Conservation (phyloP, 1,140 invertebrate genomes). For the Sarcophaga bullata region DNA sequence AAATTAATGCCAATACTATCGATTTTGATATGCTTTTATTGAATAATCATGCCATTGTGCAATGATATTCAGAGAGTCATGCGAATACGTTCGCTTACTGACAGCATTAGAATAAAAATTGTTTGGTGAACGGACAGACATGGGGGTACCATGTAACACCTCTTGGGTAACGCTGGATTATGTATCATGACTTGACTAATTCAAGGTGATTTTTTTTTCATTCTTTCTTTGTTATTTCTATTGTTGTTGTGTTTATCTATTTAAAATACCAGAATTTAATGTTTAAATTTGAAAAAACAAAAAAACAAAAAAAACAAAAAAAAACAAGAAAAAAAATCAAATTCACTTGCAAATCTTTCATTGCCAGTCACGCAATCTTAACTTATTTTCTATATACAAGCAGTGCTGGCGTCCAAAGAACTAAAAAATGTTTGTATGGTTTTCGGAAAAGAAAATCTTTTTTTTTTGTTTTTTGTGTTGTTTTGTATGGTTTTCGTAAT, state of each 20-base stretch:
- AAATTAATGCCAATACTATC: too few relatives aligned
- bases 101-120: constrained; percentile 3
- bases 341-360: constrained; percentile 16
- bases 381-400: background rate
- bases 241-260: background rate
- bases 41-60: background rate
- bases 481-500: background rate
- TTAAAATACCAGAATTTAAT: constrained; percentile 22
- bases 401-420: too few relatives aligned
- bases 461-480: too few relatives aligned
- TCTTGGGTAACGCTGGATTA: constrained; percentile 17
- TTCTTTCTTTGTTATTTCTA: background rate
- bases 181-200: constrained; percentile 23
- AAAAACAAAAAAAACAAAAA: too few relatives aligned
- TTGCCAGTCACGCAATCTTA: constrained; percentile 12
- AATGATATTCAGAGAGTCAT: background rate
- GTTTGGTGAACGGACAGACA: background rate
- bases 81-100: background rate
- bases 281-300: background rate
- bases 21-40: background rate
- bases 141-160: background rate
- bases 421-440: too few relatives aligned
- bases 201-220: constrained; percentile 12
- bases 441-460: too few relatives aligned
- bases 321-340: background rate